Base-by-base conservation (phyloP, 2,888 invertebrate species). In the Lottia gigantea region DNA sequence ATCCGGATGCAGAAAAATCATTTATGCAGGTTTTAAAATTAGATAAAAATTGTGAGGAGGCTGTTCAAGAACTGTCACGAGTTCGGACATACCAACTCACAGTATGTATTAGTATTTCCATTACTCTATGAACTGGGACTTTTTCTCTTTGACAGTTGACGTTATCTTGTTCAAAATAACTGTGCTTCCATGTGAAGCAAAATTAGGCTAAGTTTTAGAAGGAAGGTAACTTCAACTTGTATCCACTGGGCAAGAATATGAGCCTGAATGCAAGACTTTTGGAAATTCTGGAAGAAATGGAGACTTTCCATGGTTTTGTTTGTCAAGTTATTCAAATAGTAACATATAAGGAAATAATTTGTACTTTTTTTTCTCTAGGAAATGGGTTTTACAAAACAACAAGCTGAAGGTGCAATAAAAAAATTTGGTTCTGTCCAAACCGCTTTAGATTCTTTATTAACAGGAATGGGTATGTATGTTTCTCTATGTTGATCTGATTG, bases 11-110 rank as follows among this genome's bases (percentile, higher is more conserved):
- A 63, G 89, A 90, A 79, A 83, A 88, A 74, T 86, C 89, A 40
- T 90, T 89, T 85, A 85, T 85, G 76, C 86, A 87, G 82, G 89
- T 89, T 47, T 81, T 89, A 77, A 87, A 87, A 79, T 82, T 89
- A 80, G 90, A 90, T 81, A 84, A 85, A 79, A 87, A 88, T 78
- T 89, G 89, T 86, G 86, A 86, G 70, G 89, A 89, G 75, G 89
- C 89, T 45, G 81, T 84, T 61, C 83, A 86, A 73, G 90, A 90
- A 81, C 78, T 89, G 65, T 79, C 83, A 73, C 83, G 87, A 74
- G 88, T 89, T 46, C 82, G 88, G 74, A 85, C 87, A 46, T 82
- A 85, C 67, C 88, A 88, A 78, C 82, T 89, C 64, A 86, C 85
- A 78, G 89, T 89, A 75, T 40, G 40, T 40, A 40, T 8, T 11